Percentiles rank a stretch among this genome's conserved stretches.
Conservation (phyloP, 2,113 vertebrate genomes). For the Macrotis lagotis region DNA sequence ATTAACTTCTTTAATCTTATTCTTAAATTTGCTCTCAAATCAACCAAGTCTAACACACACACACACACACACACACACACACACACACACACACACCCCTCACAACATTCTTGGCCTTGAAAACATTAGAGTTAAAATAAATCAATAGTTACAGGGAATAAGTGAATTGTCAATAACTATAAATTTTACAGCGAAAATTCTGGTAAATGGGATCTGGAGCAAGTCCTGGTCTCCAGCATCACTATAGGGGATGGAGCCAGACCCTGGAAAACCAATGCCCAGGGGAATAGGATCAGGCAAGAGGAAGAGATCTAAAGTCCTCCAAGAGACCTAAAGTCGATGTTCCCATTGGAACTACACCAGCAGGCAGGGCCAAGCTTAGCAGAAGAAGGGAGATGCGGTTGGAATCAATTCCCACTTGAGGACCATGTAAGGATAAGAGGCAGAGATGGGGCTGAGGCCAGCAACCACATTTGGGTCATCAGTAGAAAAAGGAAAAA, state of each 20-base stretch:
- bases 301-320: no score
- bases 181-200: not conserved
- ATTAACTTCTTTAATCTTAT: not conserved
- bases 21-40: not conserved
- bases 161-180: not conserved
- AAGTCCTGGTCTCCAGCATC: not conserved
- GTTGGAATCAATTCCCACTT: not conserved
- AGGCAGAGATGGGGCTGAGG: no score
- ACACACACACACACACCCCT: not conserved
- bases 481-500: no score
- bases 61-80: not conserved
- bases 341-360: not conserved
- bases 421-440: no score
- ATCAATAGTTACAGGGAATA: not conserved
- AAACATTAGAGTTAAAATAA: not conserved
- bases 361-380: not conserved
- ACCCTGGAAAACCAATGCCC: not conserved
- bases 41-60: not conserved
- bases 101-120: not conserved
- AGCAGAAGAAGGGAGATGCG: not conserved
- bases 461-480: no score
- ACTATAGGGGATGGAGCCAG: not conserved
- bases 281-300: not conserved
- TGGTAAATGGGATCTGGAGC: not conserved
- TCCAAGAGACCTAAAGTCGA: no score